Evolutionary conservation across 2,888 invertebrate genomes (phyloP).

Genomic region (Drosophila monieri): DNA sequence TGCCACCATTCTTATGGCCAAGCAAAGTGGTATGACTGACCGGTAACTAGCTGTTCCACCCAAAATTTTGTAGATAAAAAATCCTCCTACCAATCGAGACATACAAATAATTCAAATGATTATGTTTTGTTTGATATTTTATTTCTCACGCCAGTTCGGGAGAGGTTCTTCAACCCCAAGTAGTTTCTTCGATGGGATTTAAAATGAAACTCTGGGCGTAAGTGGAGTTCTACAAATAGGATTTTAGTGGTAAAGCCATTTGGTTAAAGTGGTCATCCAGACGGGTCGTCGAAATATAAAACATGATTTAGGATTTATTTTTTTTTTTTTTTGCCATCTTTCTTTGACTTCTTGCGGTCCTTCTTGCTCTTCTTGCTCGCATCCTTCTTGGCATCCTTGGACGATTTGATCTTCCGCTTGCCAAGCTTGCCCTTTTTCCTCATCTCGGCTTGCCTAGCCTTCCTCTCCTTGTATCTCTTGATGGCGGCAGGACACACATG

Average conservation of each 20-base stretch:
- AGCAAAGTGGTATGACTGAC: no score
- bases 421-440: not conserved
- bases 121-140: not conserved
- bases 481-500: slow-evolving; percentile 18
- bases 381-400: not conserved
- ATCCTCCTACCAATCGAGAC: not conserved
- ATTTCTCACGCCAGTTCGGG: not conserved
- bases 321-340: not conserved
- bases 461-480: not conserved
- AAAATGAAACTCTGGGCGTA: not conserved
- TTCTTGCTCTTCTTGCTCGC: not conserved
- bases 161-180: not conserved
- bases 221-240: not conserved
- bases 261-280: not conserved
- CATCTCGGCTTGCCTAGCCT: not conserved
- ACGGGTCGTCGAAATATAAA: not conserved
- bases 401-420: not conserved
- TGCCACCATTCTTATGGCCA: slow-evolving; percentile 25
- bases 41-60: not conserved
- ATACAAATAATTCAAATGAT: not conserved
- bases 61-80: not conserved
- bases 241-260: not conserved
- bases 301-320: not conserved
- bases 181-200: not conserved
- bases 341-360: not conserved